These are phyloP conservation scores for Chrysaora quinquecirrha DNA, from an alignment of 30 jellyfish, hydroid and myxozoan species.

Conservation along the genomic window DNA sequence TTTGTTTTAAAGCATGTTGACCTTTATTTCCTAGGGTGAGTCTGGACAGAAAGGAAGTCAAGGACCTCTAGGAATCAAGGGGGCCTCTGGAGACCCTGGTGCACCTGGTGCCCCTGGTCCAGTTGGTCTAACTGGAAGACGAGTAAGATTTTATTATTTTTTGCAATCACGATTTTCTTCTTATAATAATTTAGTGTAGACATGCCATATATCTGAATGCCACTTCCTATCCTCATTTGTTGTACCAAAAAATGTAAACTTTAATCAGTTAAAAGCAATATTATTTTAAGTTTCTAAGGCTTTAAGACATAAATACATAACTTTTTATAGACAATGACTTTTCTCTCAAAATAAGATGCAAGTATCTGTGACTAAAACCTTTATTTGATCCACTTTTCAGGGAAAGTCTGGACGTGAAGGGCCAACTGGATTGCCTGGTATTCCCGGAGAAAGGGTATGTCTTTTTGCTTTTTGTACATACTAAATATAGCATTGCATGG, in stretches of 20 bases:
- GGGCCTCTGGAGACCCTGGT: conserved; percentile 76
- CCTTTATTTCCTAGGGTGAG: conserved; percentile 11
- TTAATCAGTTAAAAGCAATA: too few species aligned
- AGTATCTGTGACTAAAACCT: background rate
- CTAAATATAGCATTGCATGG: background rate
- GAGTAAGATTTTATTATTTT: conserved; percentile 10
- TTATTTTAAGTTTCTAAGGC: background rate
- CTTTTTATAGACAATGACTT: background rate
- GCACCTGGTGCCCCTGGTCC: conserved; percentile 67
- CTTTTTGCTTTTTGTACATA: too few species aligned
- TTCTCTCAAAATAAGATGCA: background rate
- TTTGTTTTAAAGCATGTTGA: too few species aligned
- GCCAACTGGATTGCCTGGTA: background rate
- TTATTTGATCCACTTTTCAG: background rate
- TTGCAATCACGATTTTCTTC: background rate
- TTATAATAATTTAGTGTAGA: background rate
- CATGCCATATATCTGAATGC: background rate
- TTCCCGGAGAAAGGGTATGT: background rate
- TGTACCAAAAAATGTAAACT: too few species aligned
- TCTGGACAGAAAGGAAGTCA: conserved; percentile 12
- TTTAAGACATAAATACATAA: background rate
- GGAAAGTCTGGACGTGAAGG: background rate
- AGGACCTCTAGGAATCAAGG: conserved; percentile 88
- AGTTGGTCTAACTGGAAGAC: conserved; percentile 72
- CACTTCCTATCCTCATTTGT: too few species aligned